Evolutionary conservation across 2,113 vertebrate species (phyloP), one percentile per base, ranked within the genome.

Genomic region (Carlito syrichta): DNA sequence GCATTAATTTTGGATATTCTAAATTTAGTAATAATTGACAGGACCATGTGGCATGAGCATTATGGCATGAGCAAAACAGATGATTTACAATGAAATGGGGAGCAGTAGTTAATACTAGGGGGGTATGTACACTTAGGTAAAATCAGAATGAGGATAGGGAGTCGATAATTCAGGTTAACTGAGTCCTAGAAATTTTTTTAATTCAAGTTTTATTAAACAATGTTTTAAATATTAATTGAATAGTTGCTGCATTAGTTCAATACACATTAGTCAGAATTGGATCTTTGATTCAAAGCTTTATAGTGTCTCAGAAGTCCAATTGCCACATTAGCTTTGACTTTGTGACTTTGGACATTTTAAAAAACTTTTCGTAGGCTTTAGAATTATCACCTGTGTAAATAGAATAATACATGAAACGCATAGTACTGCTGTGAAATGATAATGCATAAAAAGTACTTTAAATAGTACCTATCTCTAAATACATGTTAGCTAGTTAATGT

Each of bases 1-100:
- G 74, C 52, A 69, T 94, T 32, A 27, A 16, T 89, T 97, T 89
- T 79, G 62, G 92, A 79, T 77, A 73, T 62, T 85, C 52, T 56
- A 73, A 90, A n/a, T 90, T 63, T 77, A 83, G 48, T 52, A 86
- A 9, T 54, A 73, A 88, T 91, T 78, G 62, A 9, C 27, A 66
- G 66, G 88, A 81, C 43, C 5, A 48, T 5, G 5, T 66, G 81
- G 25, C 8, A 0, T 63, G 73, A 58, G 22, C 45, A n/a, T n/a
- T n/a, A n/a, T 66, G 81, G 25, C 8, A 0, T 63, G 73, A 58
- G 22, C 45, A n/a, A 77, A 69, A 56, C 27, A 54, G 22, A 50
- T 91, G 60, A 48, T 56, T 68, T 60, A 60, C 48, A 48, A 2
- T 45, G 48, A 8, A 38, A 12, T 35, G 45, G 87, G 60, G n/a